Percentiles rank a stretch among this genome's conserved stretches.
These are phyloP conservation scores for Drosophila cognata DNA, from an alignment of 2,888 invertebrate genomes.

Conservation along the genomic window DNA sequence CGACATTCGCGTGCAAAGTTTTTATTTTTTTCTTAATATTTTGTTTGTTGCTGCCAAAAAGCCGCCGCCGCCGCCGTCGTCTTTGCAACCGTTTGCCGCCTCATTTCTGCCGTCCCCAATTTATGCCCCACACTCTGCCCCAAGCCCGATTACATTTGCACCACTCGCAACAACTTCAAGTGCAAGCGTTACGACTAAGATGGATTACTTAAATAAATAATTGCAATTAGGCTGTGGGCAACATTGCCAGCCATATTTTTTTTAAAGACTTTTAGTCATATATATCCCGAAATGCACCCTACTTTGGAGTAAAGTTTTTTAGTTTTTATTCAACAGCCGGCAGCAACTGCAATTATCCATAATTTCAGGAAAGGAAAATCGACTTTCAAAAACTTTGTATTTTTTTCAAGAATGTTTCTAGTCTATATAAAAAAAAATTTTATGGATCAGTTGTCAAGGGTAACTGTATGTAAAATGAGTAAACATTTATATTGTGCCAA, in stretches of 20 bases:
- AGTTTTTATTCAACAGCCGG: neutral
- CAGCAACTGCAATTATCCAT: constrained; percentile 1
- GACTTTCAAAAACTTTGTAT: neutral
- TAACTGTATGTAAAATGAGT: neutral
- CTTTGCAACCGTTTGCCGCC: constrained; percentile 41
- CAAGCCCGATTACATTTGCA: constrained; percentile 10
- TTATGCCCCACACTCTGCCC: constrained; percentile 6
- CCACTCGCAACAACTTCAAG: constrained; percentile 31
- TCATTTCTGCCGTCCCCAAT: neutral
- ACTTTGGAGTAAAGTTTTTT: neutral
- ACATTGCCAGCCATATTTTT: constrained; percentile 41
- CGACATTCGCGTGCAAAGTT: constrained; percentile 74
- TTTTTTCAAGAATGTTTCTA: neutral
- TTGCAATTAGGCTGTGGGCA: constrained; percentile 70
- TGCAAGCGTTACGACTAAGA: constrained; percentile 57
- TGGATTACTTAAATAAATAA: constrained; percentile 77
- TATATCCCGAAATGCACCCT: constrained; percentile 32
- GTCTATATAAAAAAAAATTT: neutral
- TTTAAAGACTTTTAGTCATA: constrained; percentile 20
- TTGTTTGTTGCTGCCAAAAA: constrained; percentile 54
- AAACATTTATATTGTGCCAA: neutral
- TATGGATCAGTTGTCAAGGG: neutral
- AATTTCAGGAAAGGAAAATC: neutral
- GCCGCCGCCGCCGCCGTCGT: constrained; percentile 50
- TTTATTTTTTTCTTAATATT: constrained; percentile 22